Percentiles rank a stretch among this genome's conserved stretches.
These are phyloP conservation scores for Stichopus horrens DNA, from an alignment of 53 echinoderm and acorn worm genomes.

Conservation along the genomic window DNA sequence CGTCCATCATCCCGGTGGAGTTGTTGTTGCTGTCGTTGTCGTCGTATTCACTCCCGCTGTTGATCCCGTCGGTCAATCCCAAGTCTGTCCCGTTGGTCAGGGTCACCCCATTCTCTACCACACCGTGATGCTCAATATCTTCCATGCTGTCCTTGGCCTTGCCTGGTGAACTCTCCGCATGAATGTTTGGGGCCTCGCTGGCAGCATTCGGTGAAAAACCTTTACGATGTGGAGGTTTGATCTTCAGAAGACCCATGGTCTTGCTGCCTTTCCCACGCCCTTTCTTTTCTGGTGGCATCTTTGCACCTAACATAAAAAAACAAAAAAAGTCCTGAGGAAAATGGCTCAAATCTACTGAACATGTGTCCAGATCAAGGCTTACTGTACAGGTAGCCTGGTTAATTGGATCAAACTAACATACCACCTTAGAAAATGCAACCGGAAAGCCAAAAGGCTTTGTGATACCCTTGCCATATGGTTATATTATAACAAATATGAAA, in stretches of 20 bases:
- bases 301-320: background rate
- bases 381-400: too few relatives aligned
- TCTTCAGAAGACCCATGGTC: slow-evolving; percentile 1
- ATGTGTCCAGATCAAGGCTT: too few relatives aligned
- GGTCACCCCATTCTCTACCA: background rate
- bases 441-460: too few relatives aligned
- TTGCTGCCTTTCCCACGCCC: slow-evolving; percentile 23
- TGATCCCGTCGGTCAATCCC: background rate
- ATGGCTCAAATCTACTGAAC: too few relatives aligned
- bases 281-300: slow-evolving; percentile 33
- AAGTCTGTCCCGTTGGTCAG: background rate
- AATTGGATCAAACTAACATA: too few relatives aligned
- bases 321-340: background rate
- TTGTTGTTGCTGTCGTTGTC: background rate
- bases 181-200: slow-evolving; percentile 32
- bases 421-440: too few relatives aligned
- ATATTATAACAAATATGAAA: too few relatives aligned
- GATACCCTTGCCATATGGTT: too few relatives aligned
- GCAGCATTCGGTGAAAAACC: slow-evolving; percentile 36
- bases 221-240: slow-evolving; percentile 40
- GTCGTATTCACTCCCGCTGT: background rate
- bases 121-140: background rate
- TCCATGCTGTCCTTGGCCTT: background rate
- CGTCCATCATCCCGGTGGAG: background rate
- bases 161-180: slow-evolving; percentile 24